phyloP scores from a whole-genome alignment of 2,888 invertebrate species.

The Chrysolina americana region DNA sequence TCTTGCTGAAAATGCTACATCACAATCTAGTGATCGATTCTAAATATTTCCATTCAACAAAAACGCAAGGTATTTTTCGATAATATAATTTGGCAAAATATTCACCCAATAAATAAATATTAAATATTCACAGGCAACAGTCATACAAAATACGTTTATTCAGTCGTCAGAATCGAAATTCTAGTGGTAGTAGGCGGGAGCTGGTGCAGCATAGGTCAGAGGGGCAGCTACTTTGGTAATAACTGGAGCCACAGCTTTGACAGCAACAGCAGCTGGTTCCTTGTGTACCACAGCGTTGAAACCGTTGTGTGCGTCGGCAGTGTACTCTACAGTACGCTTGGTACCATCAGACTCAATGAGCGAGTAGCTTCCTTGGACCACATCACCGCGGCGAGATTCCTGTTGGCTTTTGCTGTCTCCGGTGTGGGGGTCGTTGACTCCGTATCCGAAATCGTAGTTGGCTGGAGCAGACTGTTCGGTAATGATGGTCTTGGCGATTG shows the following conservation, averaged over 20 bases:
- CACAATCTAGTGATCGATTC: constrained; percentile 5
- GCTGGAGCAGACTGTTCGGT: constrained; percentile 59
- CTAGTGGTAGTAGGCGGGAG: constrained; percentile 40
- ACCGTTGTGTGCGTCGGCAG: constrained; percentile 71
- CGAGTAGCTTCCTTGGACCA: constrained; percentile 71
- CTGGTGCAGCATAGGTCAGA: constrained; percentile 43
- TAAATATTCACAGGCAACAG: constrained; percentile 32
- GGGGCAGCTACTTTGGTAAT: constrained; percentile 39
- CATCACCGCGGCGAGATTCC: constrained; percentile 71
- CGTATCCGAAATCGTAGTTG: constrained; percentile 59
- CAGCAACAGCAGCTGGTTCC: constrained; percentile 65
- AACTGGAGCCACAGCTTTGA: constrained; percentile 53
- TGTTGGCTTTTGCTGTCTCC: constrained; percentile 72
- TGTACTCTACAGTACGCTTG: constrained; percentile 72
- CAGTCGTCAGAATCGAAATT: constrained; percentile 18
- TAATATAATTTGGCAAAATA: constrained; percentile 19
- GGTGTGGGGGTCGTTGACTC: constrained; percentile 64
- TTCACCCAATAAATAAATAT: constrained; percentile 29
- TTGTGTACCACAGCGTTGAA: constrained; percentile 73
- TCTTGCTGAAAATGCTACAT: too few species aligned
- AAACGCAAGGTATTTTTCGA: constrained; percentile 21
- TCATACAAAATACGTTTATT: constrained; percentile 27
- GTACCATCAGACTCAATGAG: constrained; percentile 72
- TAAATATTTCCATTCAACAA: neutral
- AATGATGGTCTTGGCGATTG: constrained; percentile 52